Conservation (phyloP, 2,113 vertebrate genomes). For the Daubentonia madagascariensis region DNA sequence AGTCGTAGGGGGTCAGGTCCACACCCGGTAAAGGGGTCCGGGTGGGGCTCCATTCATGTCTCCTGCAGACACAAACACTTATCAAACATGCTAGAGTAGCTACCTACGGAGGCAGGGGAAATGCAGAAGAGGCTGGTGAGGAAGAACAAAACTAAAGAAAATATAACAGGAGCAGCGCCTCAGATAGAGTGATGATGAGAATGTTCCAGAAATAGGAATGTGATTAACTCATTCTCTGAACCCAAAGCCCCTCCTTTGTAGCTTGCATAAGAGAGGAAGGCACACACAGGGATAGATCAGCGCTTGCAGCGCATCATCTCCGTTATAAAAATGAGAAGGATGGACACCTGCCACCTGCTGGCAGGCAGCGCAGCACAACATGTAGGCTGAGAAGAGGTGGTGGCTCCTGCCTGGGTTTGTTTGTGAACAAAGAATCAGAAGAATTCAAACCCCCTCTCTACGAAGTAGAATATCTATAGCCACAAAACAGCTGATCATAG, state of each 20-base stretch:
- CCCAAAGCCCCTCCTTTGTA: neutral
- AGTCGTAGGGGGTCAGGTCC: accelerated
- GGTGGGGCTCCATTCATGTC: neutral
- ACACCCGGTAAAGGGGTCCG: neutral
- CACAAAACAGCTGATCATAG: neutral
- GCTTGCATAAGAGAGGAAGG: neutral
- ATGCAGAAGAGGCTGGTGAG: accelerated
- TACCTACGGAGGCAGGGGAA: accelerated
- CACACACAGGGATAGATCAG: accelerated
- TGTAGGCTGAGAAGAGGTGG: neutral
- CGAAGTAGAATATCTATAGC: neutral
- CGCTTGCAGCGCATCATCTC: accelerated
- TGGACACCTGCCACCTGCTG: constrained; percentile 56
- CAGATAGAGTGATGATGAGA: accelerated
- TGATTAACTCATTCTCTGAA: neutral
- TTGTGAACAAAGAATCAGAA: neutral
- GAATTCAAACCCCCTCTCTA: neutral
- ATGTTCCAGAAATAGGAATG: neutral
- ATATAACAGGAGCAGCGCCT: neutral
- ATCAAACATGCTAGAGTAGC: neutral
- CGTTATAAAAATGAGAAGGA: accelerated
- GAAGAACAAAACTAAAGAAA: neutral
- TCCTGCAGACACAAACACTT: neutral
- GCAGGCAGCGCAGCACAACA: accelerated
- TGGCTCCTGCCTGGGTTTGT: neutral